phyloP scores from a whole-genome alignment of 2,797 vertebrate species.

The Coranthus polyacanthus region DNA sequence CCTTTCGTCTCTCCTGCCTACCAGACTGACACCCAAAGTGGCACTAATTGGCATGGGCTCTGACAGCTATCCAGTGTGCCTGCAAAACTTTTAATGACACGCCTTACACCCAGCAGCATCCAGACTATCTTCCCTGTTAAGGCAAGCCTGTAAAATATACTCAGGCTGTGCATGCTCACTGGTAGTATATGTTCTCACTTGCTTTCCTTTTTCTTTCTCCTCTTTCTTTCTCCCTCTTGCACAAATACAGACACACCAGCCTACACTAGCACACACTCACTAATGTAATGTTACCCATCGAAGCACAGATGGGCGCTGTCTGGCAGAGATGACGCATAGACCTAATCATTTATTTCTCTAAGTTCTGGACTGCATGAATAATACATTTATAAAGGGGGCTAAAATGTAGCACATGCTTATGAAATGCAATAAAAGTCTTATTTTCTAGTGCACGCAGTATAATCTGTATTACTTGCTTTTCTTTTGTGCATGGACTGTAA shows the following conservation, averaged over 20 bases:
- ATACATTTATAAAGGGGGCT: slow-evolving; percentile 36
- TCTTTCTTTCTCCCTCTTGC: slow-evolving; percentile 42
- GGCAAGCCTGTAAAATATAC: slow-evolving; percentile 69
- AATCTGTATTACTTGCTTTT: slow-evolving; percentile 41
- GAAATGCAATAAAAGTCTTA: slow-evolving; percentile 51
- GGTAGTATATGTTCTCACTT: slow-evolving; percentile 59
- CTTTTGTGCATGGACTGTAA: slow-evolving; percentile 24
- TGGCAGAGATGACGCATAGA: slow-evolving; percentile 70
- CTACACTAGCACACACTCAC: slow-evolving; percentile 48
- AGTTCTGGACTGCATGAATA: slow-evolving; percentile 52
- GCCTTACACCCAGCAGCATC: slow-evolving; percentile 73
- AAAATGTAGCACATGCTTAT: slow-evolving; percentile 36
- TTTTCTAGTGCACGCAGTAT: slow-evolving; percentile 33
- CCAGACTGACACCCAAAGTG: slow-evolving; percentile 84
- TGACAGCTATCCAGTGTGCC: slow-evolving; percentile 81
- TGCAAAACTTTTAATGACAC: slow-evolving; percentile 82
- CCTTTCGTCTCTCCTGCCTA: slow-evolving; percentile 67
- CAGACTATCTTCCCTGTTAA: slow-evolving; percentile 63
- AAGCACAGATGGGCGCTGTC: slow-evolving; percentile 77
- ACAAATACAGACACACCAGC: slow-evolving; percentile 57
- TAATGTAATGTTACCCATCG: slow-evolving; percentile 52
- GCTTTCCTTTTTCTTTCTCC: slow-evolving; percentile 35
- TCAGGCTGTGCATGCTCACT: slow-evolving; percentile 69
- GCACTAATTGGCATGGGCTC: slow-evolving; percentile 85
- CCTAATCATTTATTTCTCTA: slow-evolving; percentile 67